Percentiles rank a stretch among this genome's conserved stretches.
These are phyloP conservation scores for Cyrtorhinus lividipennis DNA, from an alignment of 1,140 invertebrate species.

Conservation along the genomic window DNA sequence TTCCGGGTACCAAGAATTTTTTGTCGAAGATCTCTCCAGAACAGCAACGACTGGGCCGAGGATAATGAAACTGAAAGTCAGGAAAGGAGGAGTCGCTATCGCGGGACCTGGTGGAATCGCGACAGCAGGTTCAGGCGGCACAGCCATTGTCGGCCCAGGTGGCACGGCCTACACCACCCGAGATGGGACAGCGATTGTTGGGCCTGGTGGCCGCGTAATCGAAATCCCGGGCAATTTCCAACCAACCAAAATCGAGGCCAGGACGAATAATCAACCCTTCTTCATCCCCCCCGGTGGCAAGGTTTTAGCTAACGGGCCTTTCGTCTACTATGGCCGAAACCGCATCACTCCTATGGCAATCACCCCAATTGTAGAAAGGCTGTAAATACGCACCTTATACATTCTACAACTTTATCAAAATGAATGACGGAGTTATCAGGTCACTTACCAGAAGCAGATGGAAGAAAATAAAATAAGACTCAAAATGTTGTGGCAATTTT, in stretches of 20 bases:
- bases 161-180: constrained; percentile 53
- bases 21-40: constrained; percentile 5
- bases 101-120: constrained; percentile 57
- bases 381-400: too few relatives aligned
- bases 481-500: too few relatives aligned
- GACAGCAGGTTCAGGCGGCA: constrained; percentile 52
- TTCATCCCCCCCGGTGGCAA: constrained; percentile 35
- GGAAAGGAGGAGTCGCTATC: constrained; percentile 53
- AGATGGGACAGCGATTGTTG: constrained; percentile 49
- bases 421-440: too few relatives aligned
- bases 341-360: background rate
- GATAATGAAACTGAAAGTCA: constrained; percentile 46
- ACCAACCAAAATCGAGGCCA: constrained; percentile 1
- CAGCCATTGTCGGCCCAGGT: constrained; percentile 55
- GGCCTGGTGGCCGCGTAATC: constrained; percentile 37
- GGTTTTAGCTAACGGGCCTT: constrained; percentile 48
- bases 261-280: constrained; percentile 6
- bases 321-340: constrained; percentile 44
- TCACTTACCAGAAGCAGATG: too few relatives aligned
- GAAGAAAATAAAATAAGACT: too few relatives aligned
- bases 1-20: constrained; percentile 7
- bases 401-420: too few relatives aligned
- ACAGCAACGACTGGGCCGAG: constrained; percentile 35
- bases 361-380: background rate
- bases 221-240: constrained; percentile 39